A percentile compares a stretch with the other conserved stretches of the same genome.
These are phyloP conservation scores for Scrobipalpa costella DNA, from an alignment of 2,888 invertebrate species.

Conservation along the genomic window DNA sequence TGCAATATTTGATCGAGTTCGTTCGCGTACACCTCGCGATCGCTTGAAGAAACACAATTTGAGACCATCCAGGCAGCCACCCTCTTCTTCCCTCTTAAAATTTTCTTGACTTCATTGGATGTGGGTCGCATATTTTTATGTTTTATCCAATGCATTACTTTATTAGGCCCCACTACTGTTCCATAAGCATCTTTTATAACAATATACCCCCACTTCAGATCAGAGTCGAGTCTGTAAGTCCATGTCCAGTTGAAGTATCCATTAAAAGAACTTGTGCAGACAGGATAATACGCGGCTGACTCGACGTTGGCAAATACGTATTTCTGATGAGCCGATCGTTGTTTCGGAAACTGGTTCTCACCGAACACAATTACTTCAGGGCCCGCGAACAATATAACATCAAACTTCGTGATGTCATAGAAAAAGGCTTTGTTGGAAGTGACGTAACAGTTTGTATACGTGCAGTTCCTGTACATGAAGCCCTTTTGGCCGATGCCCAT, in stretches of 20 bases:
- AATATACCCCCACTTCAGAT: conserved; percentile 61
- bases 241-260: conserved; percentile 69
- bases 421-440: conserved; percentile 40
- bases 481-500: conserved; percentile 41
- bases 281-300: conserved; percentile 57
- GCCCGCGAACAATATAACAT: conserved; percentile 42
- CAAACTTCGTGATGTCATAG: conserved; percentile 41
- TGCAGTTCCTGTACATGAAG: conserved; percentile 45
- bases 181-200: conserved; percentile 51
- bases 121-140: conserved; percentile 48
- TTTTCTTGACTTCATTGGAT: conserved; percentile 32
- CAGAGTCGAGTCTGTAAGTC: conserved; percentile 62
- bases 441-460: conserved; percentile 46
- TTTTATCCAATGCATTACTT: conserved; percentile 57
- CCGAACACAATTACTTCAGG: conserved; percentile 40
- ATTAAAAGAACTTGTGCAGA: conserved; percentile 49
- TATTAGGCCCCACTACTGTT: conserved; percentile 54
- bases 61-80: conserved; percentile 56
- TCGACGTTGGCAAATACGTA: conserved; percentile 62
- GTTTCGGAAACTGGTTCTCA: conserved; percentile 39
- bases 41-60: conserved; percentile 45
- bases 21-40: conserved; percentile 38
- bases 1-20: conserved; percentile 39
- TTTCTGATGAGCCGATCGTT: conserved; percentile 55
- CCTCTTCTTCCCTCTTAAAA: conserved; percentile 43